phyloP scores from a whole-genome alignment of 2,113 vertebrate species.

The Zingel zingel region DNA sequence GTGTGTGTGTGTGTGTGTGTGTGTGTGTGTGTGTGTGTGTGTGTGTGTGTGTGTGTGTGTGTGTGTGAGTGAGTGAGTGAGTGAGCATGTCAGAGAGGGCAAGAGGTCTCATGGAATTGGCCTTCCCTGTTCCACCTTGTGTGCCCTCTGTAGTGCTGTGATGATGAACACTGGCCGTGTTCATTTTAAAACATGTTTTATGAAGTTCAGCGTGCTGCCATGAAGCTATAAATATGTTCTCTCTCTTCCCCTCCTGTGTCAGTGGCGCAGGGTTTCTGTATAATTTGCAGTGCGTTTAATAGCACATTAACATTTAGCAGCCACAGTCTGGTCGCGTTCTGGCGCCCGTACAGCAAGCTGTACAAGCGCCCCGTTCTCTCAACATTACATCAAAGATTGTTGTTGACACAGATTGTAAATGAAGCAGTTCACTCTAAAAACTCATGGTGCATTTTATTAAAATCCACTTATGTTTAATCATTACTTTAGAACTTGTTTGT shows the following conservation, averaged over 20 bases:
- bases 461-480: conserved; percentile 21
- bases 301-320: conserved; percentile 68
- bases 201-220: conserved; percentile 51
- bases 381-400: conserved; percentile 30
- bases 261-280: conserved; percentile 32
- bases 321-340: conserved; percentile 38
- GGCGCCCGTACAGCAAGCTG: conserved; percentile 7
- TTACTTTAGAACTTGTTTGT: conserved; percentile 1
- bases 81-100: neutral
- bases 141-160: neutral
- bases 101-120: conserved; percentile 9
- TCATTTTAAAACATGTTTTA: conserved; percentile 62
- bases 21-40: no score
- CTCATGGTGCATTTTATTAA: conserved; percentile 41
- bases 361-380: conserved; percentile 7
- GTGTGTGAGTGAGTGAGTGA: conserved; percentile 6
- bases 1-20: neutral
- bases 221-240: conserved; percentile 50
- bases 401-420: conserved; percentile 46
- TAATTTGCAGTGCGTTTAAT: conserved; percentile 65
- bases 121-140: neutral
- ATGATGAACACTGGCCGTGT: conserved; percentile 46
- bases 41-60: neutral
- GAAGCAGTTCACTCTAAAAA: conserved; percentile 37
- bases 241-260: conserved; percentile 32